Percentiles rank a stretch among this genome's conserved stretches.
Conservation (phyloP, 2,113 vertebrate genomes). For the Oncorhynchus gorbuscha region DNA sequence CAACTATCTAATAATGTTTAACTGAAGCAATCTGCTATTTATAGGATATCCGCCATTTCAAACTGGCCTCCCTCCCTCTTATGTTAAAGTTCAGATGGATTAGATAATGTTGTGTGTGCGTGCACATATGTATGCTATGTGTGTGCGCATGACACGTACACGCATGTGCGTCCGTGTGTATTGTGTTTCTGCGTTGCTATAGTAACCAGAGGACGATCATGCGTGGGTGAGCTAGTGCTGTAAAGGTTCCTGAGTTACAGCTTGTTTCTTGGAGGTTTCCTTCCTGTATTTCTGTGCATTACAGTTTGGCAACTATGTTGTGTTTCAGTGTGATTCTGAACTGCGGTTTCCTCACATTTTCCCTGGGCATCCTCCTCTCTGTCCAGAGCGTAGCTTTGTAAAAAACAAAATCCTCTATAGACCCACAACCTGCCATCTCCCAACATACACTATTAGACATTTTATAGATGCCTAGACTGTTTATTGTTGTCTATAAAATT, state of each 20-base stretch:
- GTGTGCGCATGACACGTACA: background rate
- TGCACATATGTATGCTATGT: background rate
- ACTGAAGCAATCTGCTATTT: slow-evolving; percentile 45
- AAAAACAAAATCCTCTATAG: background rate
- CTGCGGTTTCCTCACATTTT: slow-evolving; percentile 3
- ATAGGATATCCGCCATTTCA: slow-evolving; percentile 40
- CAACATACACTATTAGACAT: no score
- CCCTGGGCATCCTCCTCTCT: slow-evolving; percentile 19
- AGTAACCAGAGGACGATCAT: slow-evolving; percentile 47
- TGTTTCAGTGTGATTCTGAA: slow-evolving; percentile 22
- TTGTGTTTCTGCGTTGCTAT: slow-evolving; percentile 57
- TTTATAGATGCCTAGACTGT: no score
- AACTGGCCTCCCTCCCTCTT: slow-evolving; percentile 21
- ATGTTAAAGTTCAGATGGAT: slow-evolving; percentile 55
- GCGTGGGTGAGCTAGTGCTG: slow-evolving; percentile 41
- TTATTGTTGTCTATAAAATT: no score
- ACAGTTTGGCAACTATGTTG: background rate
- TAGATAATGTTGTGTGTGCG: slow-evolving; percentile 32
- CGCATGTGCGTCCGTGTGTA: slow-evolving; percentile 6
- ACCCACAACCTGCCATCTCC: no score
- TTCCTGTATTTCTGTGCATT: slow-evolving; percentile 45
- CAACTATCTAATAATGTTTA: slow-evolving; percentile 49
- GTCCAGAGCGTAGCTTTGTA: background rate
- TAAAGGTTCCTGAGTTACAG: slow-evolving; percentile 40
- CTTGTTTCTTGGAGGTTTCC: slow-evolving; percentile 21